phyloP scores from a whole-genome alignment of 2,888 invertebrate species.

The Chrysolina oricalcia region DNA sequence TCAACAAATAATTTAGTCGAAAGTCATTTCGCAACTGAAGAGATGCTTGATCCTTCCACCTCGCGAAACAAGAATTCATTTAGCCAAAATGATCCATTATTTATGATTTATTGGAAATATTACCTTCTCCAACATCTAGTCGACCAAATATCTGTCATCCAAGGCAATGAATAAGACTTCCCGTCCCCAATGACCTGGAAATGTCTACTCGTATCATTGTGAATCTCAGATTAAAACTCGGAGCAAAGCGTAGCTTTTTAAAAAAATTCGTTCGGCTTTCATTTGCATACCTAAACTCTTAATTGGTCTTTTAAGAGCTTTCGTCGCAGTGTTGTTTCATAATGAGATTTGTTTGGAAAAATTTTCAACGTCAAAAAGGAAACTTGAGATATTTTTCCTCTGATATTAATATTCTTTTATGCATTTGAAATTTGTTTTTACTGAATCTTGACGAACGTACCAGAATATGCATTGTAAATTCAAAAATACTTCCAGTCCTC shows the following conservation, averaged over 20 bases:
- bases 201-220: background rate
- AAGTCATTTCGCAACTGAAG: no score
- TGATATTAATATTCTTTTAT: background rate
- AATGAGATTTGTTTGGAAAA: background rate
- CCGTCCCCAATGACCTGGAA: background rate
- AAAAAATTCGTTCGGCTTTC: background rate
- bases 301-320: constrained; percentile 13
- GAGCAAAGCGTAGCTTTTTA: background rate
- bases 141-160: background rate
- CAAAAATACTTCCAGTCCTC: no score
- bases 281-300: constrained; percentile 1
- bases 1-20: no score
- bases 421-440: background rate
- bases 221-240: background rate
- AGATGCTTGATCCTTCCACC: no score
- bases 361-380: background rate
- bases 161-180: background rate
- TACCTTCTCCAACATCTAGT: background rate
- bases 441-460: background rate
- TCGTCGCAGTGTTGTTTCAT: background rate
- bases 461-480: background rate
- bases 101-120: no score
- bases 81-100: no score
- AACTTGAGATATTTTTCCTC: background rate
- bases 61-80: no score